These are phyloP conservation scores for Cheilosia grossa DNA, from an alignment of 2,888 invertebrate genomes.

Conservation along the genomic window DNA sequence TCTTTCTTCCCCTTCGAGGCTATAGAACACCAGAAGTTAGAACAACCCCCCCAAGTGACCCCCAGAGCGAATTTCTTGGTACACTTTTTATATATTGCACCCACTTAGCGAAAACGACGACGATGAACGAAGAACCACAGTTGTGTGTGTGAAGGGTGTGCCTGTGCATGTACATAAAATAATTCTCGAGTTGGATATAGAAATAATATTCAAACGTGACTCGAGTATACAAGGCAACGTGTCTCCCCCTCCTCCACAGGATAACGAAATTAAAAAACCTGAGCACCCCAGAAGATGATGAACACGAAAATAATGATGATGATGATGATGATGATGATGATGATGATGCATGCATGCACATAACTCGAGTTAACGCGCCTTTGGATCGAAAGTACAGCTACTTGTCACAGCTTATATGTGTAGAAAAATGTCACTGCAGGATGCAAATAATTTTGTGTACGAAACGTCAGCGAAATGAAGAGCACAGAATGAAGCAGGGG, in stretches of 20 bases:
- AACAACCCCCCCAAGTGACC: conserved; percentile 12
- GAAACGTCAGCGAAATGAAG: conserved; percentile 1
- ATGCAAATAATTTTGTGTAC: conserved; percentile 2
- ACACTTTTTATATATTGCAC: conserved; percentile 5
- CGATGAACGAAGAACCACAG: background rate
- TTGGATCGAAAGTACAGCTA: conserved; percentile 20
- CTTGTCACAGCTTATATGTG: conserved; percentile 5
- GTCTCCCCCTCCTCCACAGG: background rate
- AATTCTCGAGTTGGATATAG: conserved; percentile 30
- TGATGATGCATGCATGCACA: conserved; percentile 31
- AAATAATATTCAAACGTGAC: conserved; percentile 69
- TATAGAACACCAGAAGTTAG: background rate
- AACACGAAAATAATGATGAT: conserved; percentile 1
- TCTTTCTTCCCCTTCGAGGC: background rate
- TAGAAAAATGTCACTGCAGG: conserved; percentile 12
- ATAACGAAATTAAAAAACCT: conserved; percentile 19
- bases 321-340: conserved; percentile 13
- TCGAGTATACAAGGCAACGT: conserved; percentile 61
- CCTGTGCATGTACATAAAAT: conserved; percentile 6
- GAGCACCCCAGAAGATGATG: conserved; percentile 1
- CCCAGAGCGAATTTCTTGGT: conserved; percentile 29
- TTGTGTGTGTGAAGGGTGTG: background rate
- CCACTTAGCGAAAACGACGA: conserved; percentile 43
- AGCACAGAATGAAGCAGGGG: background rate
- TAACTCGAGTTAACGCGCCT: conserved; percentile 53